Evolutionary conservation across 2,888 invertebrate genomes (phyloP).

Genomic region (Macrosiphum euphorbiae): DNA sequence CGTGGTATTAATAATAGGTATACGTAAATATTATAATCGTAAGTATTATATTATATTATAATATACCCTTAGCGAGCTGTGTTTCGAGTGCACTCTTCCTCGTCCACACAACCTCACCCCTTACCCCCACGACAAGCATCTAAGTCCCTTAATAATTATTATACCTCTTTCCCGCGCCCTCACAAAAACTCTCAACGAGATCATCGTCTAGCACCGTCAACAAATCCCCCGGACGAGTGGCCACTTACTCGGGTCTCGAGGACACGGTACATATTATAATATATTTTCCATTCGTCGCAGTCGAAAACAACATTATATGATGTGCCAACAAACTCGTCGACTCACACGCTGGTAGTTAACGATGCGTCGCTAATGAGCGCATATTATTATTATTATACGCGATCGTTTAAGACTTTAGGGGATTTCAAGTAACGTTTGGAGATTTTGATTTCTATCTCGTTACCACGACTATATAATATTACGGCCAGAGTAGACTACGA

Average conservation of each 20-base stretch:
- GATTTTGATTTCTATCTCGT: not conserved
- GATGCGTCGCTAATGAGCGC: not conserved
- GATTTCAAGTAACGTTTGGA: not conserved
- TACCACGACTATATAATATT: not conserved
- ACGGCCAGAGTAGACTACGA: not conserved
- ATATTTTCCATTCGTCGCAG: not conserved
- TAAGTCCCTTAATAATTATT: not conserved
- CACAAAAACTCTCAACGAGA: not conserved
- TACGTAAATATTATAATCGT: not conserved
- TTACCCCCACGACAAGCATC: not conserved
- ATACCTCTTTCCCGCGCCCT: not conserved
- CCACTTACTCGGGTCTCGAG: not conserved
- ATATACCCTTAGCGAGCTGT: not conserved
- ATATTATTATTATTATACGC: not conserved
- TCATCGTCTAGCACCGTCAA: not conserved
- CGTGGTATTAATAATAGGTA: not conserved
- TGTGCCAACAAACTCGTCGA: slow-evolving; percentile 7
- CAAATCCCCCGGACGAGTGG: not conserved
- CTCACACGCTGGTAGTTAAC: not conserved
- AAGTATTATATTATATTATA: slow-evolving; percentile 1
- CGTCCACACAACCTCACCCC: not conserved
- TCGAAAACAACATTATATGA: slow-evolving; percentile 1
- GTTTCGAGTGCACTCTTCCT: not conserved
- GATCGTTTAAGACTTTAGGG: not conserved
- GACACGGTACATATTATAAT: not conserved